These are phyloP conservation scores for Rhingia campestris DNA, from an alignment of 2,888 invertebrate genomes.

Conservation along the genomic window DNA sequence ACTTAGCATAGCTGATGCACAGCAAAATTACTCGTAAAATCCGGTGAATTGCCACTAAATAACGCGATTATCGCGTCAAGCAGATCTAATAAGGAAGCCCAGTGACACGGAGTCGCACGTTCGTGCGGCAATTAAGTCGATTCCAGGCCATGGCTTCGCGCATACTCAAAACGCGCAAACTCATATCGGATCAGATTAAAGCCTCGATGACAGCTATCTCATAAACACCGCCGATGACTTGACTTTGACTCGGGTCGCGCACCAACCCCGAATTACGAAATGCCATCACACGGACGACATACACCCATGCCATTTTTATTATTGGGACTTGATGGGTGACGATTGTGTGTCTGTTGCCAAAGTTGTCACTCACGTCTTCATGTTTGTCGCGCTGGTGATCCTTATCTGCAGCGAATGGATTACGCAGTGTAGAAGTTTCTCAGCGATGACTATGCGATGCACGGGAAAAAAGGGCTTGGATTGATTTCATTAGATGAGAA, in stretches of 20 bases:
- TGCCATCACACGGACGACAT: constrained; percentile 64
- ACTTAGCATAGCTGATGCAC: constrained; percentile 63
- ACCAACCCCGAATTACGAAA: constrained; percentile 73
- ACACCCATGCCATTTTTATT: constrained; percentile 69
- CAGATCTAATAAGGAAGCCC: constrained; percentile 73
- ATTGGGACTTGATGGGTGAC: constrained; percentile 11
- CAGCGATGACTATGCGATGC: constrained; percentile 15
- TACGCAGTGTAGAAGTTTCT: constrained; percentile 49
- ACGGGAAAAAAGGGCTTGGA: constrained; percentile 37
- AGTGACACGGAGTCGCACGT: constrained; percentile 67
- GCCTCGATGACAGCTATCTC: constrained; percentile 70
- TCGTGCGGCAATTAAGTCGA: constrained; percentile 68
- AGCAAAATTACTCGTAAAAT: constrained; percentile 72
- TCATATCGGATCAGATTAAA: constrained; percentile 72
- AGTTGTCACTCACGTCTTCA: constrained; percentile 68
- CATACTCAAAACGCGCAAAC: constrained; percentile 51
- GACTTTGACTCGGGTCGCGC: constrained; percentile 68
- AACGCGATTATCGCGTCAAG: constrained; percentile 63
- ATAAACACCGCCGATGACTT: constrained; percentile 61
- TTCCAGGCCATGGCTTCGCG: constrained; percentile 63
- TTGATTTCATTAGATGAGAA: constrained; percentile 44
- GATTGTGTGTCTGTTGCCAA: constrained; percentile 55
- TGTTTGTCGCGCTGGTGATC: constrained; percentile 49
- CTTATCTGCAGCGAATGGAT: constrained; percentile 55
- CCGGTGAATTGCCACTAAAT: constrained; percentile 70